Evolutionary conservation across 2,113 vertebrate genomes (phyloP), one percentile per base, ranked within the genome.

Genomic region (Cryptotis parvus): DNA sequence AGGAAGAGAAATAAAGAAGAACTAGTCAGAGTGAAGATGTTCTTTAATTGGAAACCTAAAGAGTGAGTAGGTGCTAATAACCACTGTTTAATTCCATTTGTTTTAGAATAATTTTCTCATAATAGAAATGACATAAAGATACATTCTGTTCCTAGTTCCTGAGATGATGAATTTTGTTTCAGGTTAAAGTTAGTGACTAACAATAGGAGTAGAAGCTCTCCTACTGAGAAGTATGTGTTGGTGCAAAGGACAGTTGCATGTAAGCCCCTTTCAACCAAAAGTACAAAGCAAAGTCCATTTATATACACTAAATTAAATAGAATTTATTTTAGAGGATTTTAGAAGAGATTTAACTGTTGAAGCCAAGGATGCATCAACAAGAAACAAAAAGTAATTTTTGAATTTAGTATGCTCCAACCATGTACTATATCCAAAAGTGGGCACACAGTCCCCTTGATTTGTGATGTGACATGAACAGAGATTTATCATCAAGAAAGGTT

Each of bases 41-140:
- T 74, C 52, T 84, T 55, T 63, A 90, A 88, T 15, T 90, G 63
- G 85, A 96, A 88, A 76, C n/a, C 15, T 49, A 22, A 39, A 70
- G 31, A 90, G 33, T 58, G 31, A 90, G 33, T 58, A 72, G 37
- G 35, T 86, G 65, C 74, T 79, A 66, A 83, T 79, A 76, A 33
- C 10, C 24, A 37, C 37, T 79, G 4, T 43, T 88, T 83, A 65
- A 63, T 93, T 90, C 45, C 39, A 66, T 90, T 94, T 93, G 83
- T 95, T 88, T 80, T 39, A 88, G 41, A 45, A 41, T 45, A 78
- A 49, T 69, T 87, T 41, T 78, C 58, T n/a, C 24, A n/a, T 74
- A 65, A 69, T 43, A 91, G 81, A 93, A 87, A 37, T n/a, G 39
- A 11, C 35, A 52, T 16, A 8, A 77, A 45, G 24, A 75, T 1